Evolutionary conservation across 2,797 vertebrate genomes (phyloP), one percentile per base, ranked within the genome.

Genomic region (Eleutherodactylus coqui): DNA sequence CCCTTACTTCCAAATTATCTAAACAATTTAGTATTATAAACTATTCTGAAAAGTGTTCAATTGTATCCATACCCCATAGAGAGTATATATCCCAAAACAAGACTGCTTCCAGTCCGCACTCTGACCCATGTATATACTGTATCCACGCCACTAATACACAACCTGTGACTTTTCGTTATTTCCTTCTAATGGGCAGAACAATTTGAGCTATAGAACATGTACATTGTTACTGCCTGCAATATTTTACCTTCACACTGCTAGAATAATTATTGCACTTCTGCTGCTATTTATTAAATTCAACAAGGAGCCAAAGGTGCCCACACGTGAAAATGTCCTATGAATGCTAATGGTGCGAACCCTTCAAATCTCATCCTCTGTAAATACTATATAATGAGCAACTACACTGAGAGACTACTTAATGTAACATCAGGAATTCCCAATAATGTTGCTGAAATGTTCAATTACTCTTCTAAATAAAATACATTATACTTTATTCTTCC

Each of bases 221-320:
- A n/a, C 21, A 41, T 70, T 24, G n/a, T 43, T 21, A 38, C 38
- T 38, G 19, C 64, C 10, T 9, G 64, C 32, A 70, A 1, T n/a
- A 41, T 43, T 70, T 70, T 41, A 41, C 38, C 24, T 43, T 70
- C 38, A 70, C 21, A 70, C 67, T 41, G 36, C 19, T 43, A 70
- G 67, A 70, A 70, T 70, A 70, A 70, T 70, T 38, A 41, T 70
- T n/a, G 21, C 11, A 43, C 67, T 70, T 70, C 36, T 64, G 62
- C 29, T 70, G 36, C 2, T 70, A 70, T 70, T n/a, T 70, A 38
- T 70, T 24, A 70, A 70, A 70, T 70, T 41, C 67, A 41, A 43
- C 21, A 43, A 70, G 67, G 36, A 43, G 38, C 21, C 43, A 70
- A 43, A 70, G 62, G 36, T 70, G 38, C 36, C 38, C 38, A 43